phyloP scores from a whole-genome alignment of 2,888 invertebrate genomes.

The Caenorhabditis sp. region DNA sequence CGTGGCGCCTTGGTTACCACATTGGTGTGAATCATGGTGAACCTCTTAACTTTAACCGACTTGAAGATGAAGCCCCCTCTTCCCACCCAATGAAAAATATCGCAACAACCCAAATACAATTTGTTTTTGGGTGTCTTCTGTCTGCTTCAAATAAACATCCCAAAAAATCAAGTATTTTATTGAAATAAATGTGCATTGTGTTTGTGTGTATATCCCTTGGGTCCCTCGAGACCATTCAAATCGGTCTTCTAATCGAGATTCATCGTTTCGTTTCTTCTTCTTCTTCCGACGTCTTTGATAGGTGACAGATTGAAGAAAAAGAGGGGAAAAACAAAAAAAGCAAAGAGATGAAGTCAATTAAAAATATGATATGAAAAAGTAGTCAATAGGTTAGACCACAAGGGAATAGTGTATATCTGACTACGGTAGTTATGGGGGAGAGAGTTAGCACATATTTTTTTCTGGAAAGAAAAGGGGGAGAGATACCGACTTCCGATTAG shows the following conservation, averaged over 20 bases:
- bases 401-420: not conserved
- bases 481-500: constrained; percentile 1
- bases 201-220: not conserved
- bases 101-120: not conserved
- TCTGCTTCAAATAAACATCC: not conserved
- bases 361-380: not conserved
- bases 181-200: not conserved
- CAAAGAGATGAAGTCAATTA: not conserved
- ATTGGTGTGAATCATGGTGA: too few species aligned
- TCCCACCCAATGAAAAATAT: not conserved
- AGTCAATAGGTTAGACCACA: not conserved
- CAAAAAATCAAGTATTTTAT: not conserved
- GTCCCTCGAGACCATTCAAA: constrained; percentile 22
- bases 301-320: not conserved
- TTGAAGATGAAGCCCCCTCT: too few species aligned
- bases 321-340: constrained; percentile 7
- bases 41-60: too few species aligned
- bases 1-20: too few species aligned
- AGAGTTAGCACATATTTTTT: too few species aligned
- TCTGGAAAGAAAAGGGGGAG: too few species aligned
- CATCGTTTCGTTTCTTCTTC: constrained; percentile 16
- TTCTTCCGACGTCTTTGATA: constrained; percentile 12
- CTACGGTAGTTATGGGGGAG: not conserved
- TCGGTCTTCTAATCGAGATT: constrained; percentile 35
- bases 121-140: not conserved